Evolutionary conservation across 64 coral and sea anemone genomes (phyloP).

Genomic region (Pachyseris speciosa): DNA sequence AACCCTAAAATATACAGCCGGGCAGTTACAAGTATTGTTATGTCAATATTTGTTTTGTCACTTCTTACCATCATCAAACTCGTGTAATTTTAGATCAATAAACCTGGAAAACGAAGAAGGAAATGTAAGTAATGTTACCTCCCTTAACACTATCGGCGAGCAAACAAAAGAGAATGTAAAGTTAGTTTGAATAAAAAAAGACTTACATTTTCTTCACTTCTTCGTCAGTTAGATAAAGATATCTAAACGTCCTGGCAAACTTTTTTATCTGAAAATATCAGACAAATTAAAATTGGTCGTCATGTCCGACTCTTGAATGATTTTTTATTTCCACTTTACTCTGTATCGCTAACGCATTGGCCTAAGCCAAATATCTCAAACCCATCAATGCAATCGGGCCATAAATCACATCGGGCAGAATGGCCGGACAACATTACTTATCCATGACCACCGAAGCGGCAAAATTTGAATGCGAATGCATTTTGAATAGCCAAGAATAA

Average conservation of each 20-base stretch:
- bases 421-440: no score
- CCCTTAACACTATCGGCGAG: not conserved
- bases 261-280: slow-evolving; percentile 52
- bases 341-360: no score
- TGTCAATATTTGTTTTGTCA: not conserved
- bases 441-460: no score
- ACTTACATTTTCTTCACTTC: slow-evolving; percentile 86
- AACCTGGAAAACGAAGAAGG: slow-evolving; percentile 34
- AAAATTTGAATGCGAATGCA: no score
- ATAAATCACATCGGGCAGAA: no score
- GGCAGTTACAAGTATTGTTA: not conserved
- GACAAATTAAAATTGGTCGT: not conserved
- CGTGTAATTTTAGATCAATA: slow-evolving; percentile 5
- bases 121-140: not conserved
- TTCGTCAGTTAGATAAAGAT: slow-evolving; percentile 79
- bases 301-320: not conserved
- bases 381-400: no score
- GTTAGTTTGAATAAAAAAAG: not conserved
- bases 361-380: no score
- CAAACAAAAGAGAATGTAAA: not conserved
- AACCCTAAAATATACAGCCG: no score
- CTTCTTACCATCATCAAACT: slow-evolving; percentile 61
- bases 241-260: slow-evolving; percentile 67
- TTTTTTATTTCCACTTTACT: no score
- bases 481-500: no score